Evolutionary conservation across 2,888 invertebrate species (phyloP), one percentile per base, ranked within the genome.

Genomic region (Chromoteleia sp.): DNA sequence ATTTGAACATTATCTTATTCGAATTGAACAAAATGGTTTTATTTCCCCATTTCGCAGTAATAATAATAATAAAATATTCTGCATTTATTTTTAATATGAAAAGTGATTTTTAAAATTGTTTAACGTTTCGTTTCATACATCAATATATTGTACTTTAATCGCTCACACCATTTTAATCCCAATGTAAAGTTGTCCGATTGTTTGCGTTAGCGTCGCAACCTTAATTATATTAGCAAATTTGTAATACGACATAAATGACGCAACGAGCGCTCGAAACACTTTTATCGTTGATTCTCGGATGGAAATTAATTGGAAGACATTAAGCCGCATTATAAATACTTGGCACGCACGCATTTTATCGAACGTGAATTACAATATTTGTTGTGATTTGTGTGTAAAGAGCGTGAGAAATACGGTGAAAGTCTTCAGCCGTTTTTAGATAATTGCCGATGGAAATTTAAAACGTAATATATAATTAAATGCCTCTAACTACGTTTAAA

Each of bases 321-420:
- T 68, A 76, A 76, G 21, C 14, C 19, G 30, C 2, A 21, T 8
- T 68, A 70, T 70, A 63, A 61, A 77, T 63, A 39, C 17, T 70
- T 41, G 54, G 45, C 59, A 54, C 45, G 63, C 25, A 70, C 30
- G 36, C 43, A 63, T 45, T 61, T 61, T 30, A 45, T 68, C 70
- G 54, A 41, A 50, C 48, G 56, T 33, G 77, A 68, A 76, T 76
- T 74, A 73, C 39, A 79, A 71, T 73, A 70, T 65, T 75, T 58
- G 75, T 56, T 61, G 61, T 70, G 58, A 75, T 68, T 75, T 48
- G 75, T 75, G 70, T 75, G 54, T 81, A 75, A 81, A 75, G 70
- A 81, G 80, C 80, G 75, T 75, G 80, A 81, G 80, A 71, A 80
- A 61, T 30, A 59, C 41, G 70, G 80, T 43, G 75, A 81, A 75